Percentiles rank a stretch among this genome's conserved stretches.
Conservation (phyloP, 37 sponge, comb jelly and placozoan genomes). For the Hormiphora californensis region DNA sequence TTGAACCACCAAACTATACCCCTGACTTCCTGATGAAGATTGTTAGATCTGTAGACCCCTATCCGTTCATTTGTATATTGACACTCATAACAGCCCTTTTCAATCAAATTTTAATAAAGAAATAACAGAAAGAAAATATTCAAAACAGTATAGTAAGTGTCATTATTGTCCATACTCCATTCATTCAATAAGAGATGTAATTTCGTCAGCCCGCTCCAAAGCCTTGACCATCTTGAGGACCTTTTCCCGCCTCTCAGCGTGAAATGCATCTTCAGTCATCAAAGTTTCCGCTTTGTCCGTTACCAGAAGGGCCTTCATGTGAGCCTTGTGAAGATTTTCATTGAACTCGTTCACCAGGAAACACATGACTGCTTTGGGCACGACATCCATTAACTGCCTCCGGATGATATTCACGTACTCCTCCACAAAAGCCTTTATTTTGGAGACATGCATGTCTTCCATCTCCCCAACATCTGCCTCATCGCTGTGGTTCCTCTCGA, state of each 20-base stretch:
- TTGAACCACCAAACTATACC: no score
- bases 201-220: neutral
- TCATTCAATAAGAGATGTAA: neutral
- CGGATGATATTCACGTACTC: neutral
- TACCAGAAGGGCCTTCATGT: neutral
- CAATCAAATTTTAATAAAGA: no score
- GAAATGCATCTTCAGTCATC: constrained; percentile 1
- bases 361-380: constrained; percentile 11
- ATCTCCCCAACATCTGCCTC: neutral
- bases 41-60: no score
- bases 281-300: neutral
- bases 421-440: neutral
- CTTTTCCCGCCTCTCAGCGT: neutral
- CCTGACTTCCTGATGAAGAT: no score
- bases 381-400: constrained; percentile 14
- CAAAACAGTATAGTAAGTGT: no score
- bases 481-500: no score
- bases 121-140: no score
- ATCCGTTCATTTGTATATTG: no score
- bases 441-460: neutral
- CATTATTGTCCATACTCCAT: neutral
- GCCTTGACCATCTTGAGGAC: neutral
- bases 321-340: neutral
- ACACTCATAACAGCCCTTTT: no score
- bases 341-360: constrained; percentile 7